phyloP scores from a whole-genome alignment of 2,113 vertebrate species.

The Buteo buteo region DNA sequence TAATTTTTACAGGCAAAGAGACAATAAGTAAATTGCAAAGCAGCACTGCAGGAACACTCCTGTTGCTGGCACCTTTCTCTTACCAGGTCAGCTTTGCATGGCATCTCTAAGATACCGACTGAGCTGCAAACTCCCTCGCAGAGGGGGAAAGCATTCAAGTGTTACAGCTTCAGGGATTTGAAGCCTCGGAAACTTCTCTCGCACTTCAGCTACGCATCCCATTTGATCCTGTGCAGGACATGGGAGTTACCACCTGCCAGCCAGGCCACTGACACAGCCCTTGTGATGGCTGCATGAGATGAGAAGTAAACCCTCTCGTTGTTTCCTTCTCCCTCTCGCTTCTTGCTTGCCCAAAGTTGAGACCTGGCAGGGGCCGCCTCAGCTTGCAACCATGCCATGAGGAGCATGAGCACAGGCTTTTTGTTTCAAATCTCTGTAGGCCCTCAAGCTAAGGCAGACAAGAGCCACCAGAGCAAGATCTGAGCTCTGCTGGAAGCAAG shows the following conservation, averaged over 20 bases:
- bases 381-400: not conserved
- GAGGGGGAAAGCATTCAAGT: not conserved
- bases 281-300: accelerated
- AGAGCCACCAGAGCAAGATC: not conserved
- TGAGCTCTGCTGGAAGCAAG: not conserved
- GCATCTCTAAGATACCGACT: accelerated
- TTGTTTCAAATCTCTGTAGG: accelerated
- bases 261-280: not conserved
- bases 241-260: accelerated
- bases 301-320: not conserved
- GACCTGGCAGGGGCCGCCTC: not conserved
- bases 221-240: accelerated
- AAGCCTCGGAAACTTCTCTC: not conserved
- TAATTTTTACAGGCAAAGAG: not conserved
- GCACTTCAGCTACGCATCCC: too few species aligned
- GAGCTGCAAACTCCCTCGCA: not conserved
- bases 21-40: not conserved
- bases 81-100: accelerated
- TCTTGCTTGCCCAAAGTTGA: not conserved
- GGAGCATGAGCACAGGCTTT: not conserved
- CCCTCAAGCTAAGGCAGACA: not conserved
- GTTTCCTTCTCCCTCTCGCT: accelerated
- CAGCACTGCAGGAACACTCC: not conserved
- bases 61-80: not conserved
- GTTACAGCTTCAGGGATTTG: accelerated